Conservation (phyloP, 1,140 invertebrate genomes). For the Macrobrachium rosenbergii region DNA sequence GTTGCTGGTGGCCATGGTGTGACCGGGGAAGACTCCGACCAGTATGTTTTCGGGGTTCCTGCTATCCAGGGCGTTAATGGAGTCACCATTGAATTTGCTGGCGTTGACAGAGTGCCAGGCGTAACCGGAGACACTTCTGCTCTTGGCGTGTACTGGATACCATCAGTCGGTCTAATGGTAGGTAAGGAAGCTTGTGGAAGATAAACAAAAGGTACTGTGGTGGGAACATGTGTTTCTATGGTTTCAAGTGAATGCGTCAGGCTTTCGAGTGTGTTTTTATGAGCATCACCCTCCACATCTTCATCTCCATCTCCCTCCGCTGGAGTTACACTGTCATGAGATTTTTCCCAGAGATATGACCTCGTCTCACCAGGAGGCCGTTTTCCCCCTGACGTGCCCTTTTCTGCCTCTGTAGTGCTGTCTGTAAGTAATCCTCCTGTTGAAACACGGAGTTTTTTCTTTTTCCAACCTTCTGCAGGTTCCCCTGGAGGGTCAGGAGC, state of each 20-base stretch:
- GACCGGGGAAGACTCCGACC: not conserved
- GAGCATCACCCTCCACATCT: not conserved
- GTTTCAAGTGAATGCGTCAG: not conserved
- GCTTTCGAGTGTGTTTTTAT: not conserved
- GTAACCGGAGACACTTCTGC: too few relatives aligned
- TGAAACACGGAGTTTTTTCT: too few relatives aligned
- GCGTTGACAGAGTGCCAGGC: not conserved
- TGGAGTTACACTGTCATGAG: not conserved
- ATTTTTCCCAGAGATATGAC: not conserved
- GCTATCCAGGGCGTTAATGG: not conserved
- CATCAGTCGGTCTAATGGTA: not conserved
- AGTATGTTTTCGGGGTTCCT: not conserved
- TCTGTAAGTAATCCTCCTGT: too few relatives aligned
- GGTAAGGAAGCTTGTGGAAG: not conserved
- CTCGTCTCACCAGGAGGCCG: not conserved
- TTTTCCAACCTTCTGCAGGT: too few relatives aligned
- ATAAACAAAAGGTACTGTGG: not conserved
- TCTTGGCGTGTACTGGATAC: not conserved
- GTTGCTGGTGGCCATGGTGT: not conserved
- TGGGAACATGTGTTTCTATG: slow-evolving; percentile 33
- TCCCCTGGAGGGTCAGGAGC: too few relatives aligned
- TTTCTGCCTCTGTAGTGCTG: too few relatives aligned
- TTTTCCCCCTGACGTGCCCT: not conserved
- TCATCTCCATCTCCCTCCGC: not conserved
- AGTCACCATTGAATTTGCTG: not conserved